A percentile compares a stretch with the other conserved stretches of the same genome.
Conservation (phyloP, 2,113 vertebrate species). For the Dendropsophus ebraccatus region DNA sequence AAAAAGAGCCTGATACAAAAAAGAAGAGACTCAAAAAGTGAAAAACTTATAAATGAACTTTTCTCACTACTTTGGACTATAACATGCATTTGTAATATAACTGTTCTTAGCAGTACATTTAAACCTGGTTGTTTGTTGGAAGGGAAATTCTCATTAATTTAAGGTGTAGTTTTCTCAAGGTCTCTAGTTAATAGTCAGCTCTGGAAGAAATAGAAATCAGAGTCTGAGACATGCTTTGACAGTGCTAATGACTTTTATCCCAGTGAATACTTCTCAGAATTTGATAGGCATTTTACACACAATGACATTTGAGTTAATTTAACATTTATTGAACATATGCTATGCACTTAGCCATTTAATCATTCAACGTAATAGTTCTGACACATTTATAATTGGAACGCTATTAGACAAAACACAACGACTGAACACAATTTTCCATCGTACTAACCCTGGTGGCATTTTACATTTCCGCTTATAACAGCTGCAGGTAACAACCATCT, state of each 20-base stretch:
- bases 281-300: constrained; percentile 41
- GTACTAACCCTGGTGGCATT: not conserved
- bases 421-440: constrained; percentile 41
- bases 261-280: not conserved
- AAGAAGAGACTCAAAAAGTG: too few species aligned
- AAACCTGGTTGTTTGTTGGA: too few species aligned
- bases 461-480: constrained; percentile 5
- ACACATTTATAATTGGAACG: constrained; percentile 46
- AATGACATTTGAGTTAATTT: constrained; percentile 49
- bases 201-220: not conserved
- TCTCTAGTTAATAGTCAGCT: not conserved
- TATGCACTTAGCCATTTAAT: constrained; percentile 43
- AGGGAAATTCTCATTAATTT: too few species aligned
- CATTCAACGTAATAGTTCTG: constrained; percentile 41
- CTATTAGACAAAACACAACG: constrained; percentile 20
- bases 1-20: too few species aligned
- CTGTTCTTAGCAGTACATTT: too few species aligned
- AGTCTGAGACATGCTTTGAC: constrained; percentile 6
- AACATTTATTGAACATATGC: constrained; percentile 52
- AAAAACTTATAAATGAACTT: too few species aligned
- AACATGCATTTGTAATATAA: too few species aligned
- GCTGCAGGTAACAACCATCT: constrained; percentile 12
- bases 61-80: too few species aligned
- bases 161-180: not conserved
- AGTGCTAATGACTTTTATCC: constrained; percentile 40